Evolutionary conservation across 1,140 invertebrate species (phyloP).

Genomic region (Phthorimaea operculella): DNA sequence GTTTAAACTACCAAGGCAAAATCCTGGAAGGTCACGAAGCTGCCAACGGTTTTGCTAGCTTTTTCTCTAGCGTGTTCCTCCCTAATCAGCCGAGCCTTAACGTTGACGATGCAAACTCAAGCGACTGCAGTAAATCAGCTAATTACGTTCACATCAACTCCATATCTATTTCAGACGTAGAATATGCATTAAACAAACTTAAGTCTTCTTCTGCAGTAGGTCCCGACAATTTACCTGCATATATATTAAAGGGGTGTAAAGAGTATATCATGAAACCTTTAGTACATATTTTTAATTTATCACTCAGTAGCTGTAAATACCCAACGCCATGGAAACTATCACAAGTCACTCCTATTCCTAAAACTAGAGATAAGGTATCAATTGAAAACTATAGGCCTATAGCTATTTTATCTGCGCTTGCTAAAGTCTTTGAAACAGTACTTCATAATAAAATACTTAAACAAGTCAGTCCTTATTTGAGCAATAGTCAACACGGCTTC

Average conservation of each 20-base stretch:
- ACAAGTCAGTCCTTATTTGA: background rate
- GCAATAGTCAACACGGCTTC: background rate
- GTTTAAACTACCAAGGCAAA: background rate
- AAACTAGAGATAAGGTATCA: background rate
- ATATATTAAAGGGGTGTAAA: constrained; percentile 3
- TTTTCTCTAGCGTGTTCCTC: constrained; percentile 6
- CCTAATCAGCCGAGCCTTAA: background rate
- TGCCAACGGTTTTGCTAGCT: background rate
- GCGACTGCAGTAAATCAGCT: background rate
- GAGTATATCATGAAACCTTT: background rate
- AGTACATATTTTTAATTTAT: constrained; percentile 5
- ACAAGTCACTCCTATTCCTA: constrained; percentile 8
- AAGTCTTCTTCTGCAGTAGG: background rate
- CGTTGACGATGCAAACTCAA: background rate
- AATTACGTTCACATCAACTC: background rate
- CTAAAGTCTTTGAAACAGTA: background rate
- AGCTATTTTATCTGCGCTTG: background rate
- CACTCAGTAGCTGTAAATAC: background rate
- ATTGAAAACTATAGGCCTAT: constrained; percentile 2
- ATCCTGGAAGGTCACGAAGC: background rate
- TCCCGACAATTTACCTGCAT: constrained; percentile 4
- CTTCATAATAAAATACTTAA: background rate
- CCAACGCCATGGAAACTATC: constrained; percentile 2
- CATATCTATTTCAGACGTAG: background rate
- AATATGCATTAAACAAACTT: background rate